These are phyloP conservation scores for Aplocera efformata DNA, from an alignment of 2,888 invertebrate species.

Conservation along the genomic window DNA sequence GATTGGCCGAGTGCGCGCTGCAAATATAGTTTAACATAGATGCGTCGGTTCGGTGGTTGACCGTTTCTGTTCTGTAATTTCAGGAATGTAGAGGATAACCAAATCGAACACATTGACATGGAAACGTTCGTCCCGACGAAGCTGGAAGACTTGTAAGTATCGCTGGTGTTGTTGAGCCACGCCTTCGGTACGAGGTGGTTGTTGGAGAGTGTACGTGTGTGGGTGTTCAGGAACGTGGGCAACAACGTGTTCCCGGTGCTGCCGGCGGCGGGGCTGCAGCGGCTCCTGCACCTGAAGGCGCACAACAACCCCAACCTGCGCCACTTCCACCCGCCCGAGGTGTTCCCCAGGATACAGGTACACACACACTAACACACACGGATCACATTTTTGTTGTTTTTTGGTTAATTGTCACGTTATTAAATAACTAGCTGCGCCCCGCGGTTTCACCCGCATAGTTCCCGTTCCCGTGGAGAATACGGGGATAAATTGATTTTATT, in stretches of 20 bases:
- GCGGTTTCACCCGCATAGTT: no score
- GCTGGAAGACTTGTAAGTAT: constrained; percentile 92
- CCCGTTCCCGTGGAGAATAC: no score
- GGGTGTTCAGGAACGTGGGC: constrained; percentile 90
- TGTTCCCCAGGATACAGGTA: constrained; percentile 89
- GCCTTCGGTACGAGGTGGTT: no score
- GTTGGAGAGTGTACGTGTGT: constrained; percentile 10
- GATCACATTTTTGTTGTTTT: no score
- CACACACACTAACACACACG: neutral
- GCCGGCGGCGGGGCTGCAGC: constrained; percentile 90
- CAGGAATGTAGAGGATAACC: constrained; percentile 94
- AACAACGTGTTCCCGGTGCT: constrained; percentile 92
- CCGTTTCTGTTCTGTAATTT: constrained; percentile 34
- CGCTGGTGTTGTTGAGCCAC: neutral
- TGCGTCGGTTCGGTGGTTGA: constrained; percentile 1
- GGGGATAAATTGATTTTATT: no score
- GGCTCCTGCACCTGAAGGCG: constrained; percentile 91
- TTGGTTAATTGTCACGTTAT: no score
- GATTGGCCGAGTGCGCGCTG: no score
- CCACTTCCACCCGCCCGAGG: constrained; percentile 92
- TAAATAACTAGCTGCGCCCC: no score
- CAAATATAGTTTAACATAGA: no score
- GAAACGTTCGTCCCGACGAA: constrained; percentile 90
- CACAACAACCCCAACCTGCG: constrained; percentile 94
- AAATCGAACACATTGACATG: constrained; percentile 90